Evolutionary conservation across 2,797 vertebrate species (phyloP).

Genomic region (Muraenolepis orangiensis): DNA sequence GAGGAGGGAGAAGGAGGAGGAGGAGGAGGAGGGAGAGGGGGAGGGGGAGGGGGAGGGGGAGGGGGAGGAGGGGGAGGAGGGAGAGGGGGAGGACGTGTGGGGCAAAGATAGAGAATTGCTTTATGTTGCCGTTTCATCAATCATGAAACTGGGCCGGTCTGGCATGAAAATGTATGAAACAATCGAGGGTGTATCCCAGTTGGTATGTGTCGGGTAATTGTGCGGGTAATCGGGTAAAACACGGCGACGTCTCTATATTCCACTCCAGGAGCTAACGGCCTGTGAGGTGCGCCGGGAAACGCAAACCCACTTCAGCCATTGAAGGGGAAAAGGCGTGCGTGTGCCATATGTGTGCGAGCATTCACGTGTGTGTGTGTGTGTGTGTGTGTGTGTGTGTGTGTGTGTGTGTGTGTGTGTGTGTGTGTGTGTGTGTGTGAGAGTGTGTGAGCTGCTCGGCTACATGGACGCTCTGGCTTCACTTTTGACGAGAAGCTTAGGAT

Average conservation of each 20-base stretch:
- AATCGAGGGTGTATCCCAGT: neutral
- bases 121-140: neutral
- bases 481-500: slow-evolving; percentile 3
- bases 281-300: too few species aligned
- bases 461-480: neutral
- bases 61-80: too few species aligned
- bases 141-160: neutral
- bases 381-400: neutral
- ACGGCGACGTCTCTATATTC: too few species aligned
- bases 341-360: neutral
- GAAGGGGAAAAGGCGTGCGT: neutral
- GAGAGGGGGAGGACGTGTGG: neutral
- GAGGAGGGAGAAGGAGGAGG: too few species aligned
- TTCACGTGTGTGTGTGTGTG: neutral
- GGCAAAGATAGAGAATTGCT: neutral
- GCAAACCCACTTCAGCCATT: too few species aligned
- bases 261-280: too few species aligned
- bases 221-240: too few species aligned
- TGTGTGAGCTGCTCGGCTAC: too few species aligned
- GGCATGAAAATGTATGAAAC: neutral
- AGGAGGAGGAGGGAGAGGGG: too few species aligned
- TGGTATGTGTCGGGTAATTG: neutral
- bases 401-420: too few species aligned
- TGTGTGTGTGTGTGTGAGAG: too few species aligned
- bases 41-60: too few species aligned